Evolutionary conservation across 2,113 vertebrate genomes (phyloP).

Genomic region (Plectropomus leopardus): DNA sequence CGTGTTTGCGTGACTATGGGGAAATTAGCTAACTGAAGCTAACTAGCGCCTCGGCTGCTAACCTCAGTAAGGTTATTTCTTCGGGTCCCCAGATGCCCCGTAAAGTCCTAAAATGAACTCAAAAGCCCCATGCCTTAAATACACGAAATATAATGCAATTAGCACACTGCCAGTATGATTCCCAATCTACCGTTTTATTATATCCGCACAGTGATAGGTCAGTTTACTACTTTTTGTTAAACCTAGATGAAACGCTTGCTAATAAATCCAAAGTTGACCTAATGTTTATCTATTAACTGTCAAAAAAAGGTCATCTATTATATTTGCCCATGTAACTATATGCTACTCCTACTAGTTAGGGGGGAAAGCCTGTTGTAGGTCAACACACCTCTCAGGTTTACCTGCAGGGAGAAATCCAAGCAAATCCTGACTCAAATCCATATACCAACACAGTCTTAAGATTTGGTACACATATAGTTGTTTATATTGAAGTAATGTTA

Average conservation of each 20-base stretch:
- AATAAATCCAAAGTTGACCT: not conserved
- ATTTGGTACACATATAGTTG: not conserved
- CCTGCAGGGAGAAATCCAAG: not conserved
- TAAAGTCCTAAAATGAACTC: not conserved
- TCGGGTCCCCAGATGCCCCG: accelerated
- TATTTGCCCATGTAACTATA: not conserved
- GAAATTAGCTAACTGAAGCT: slow-evolving; percentile 24
- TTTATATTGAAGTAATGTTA: not conserved
- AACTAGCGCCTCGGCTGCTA: slow-evolving; percentile 29
- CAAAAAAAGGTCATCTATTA: not conserved
- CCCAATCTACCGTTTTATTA: too few relatives aligned
- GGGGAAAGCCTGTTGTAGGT: not conserved
- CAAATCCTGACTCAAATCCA: not conserved
- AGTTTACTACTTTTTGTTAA: not conserved
- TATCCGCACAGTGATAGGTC: not conserved
- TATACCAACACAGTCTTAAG: not conserved
- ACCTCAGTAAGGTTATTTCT: not conserved
- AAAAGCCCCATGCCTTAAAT: too few relatives aligned
- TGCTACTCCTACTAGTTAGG: not conserved
- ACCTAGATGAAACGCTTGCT: not conserved
- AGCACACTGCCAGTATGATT: not conserved
- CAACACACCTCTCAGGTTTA: not conserved
- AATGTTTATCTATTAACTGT: not conserved
- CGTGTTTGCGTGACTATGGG: not conserved
- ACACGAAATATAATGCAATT: not conserved